A percentile compares a stretch with the other conserved stretches of the same genome.
These are phyloP conservation scores for Clepsis dumicolana DNA, from an alignment of 2,888 invertebrate species.

Conservation along the genomic window DNA sequence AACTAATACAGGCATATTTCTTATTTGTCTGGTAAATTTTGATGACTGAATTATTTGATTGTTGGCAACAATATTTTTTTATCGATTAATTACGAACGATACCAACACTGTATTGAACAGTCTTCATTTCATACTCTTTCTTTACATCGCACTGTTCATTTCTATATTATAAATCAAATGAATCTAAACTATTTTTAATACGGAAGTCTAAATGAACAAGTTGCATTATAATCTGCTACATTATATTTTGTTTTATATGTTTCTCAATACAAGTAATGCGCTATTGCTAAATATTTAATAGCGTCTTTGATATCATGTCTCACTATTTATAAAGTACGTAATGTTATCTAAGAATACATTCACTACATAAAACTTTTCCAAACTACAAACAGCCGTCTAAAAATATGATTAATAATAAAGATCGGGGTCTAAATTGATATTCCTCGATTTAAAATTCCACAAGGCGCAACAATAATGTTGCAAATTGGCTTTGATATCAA, in stretches of 20 bases:
- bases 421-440: constrained; percentile 33
- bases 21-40: background rate
- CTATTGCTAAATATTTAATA: constrained; percentile 61
- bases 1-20: background rate
- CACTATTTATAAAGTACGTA: constrained; percentile 48
- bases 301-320: constrained; percentile 59
- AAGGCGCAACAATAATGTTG: constrained; percentile 21
- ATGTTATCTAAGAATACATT: constrained; percentile 61
- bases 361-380: constrained; percentile 57
- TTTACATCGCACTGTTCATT: constrained; percentile 3
- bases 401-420: constrained; percentile 66
- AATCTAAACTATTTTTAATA: background rate
- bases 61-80: background rate
- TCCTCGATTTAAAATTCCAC: background rate
- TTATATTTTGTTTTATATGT: constrained; percentile 26
- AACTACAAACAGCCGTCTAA: constrained; percentile 76
- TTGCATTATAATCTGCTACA: constrained; percentile 27
- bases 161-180: constrained; percentile 1
- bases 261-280: constrained; percentile 25
- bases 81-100: background rate
- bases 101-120: background rate
- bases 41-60: background rate
- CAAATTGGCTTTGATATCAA: constrained; percentile 18
- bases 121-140: background rate
- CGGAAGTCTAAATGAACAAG: constrained; percentile 8